Evolutionary conservation across 2,113 vertebrate genomes (phyloP).

Genomic region (Dolichallabes microphthalmus): DNA sequence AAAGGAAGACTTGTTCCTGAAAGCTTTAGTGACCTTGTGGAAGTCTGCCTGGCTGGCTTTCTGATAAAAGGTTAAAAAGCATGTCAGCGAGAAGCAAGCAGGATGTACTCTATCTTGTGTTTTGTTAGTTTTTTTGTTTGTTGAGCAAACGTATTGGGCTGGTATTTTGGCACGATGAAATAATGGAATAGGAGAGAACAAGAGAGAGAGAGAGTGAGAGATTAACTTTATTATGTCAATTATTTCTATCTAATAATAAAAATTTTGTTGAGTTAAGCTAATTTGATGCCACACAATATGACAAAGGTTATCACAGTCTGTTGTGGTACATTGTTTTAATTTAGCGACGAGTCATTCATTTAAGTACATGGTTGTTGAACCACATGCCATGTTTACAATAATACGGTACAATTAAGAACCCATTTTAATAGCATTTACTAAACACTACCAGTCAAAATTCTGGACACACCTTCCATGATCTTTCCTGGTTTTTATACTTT

Average conservation of each 20-base stretch:
- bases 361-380: not conserved
- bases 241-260: not conserved
- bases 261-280: not conserved
- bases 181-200: not conserved
- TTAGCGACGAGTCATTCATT: not conserved
- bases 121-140: not conserved
- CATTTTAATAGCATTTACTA: not conserved
- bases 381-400: not conserved
- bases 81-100: constrained; percentile 12
- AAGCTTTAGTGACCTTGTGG: constrained; percentile 27
- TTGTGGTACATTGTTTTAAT: not conserved
- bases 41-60: constrained; percentile 27
- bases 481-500: no score
- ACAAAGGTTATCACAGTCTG: not conserved
- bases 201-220: no score
- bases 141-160: not conserved
- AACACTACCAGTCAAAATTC: not conserved
- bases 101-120: not conserved
- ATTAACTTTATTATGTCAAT: not conserved
- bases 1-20: constrained; percentile 31
- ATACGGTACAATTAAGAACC: not conserved
- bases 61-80: constrained; percentile 39
- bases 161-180: not conserved
- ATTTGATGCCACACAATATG: not conserved
- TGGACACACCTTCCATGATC: no score